These are phyloP conservation scores for Anabas testudineus DNA, from an alignment of 2,797 vertebrate genomes.

Conservation along the genomic window DNA sequence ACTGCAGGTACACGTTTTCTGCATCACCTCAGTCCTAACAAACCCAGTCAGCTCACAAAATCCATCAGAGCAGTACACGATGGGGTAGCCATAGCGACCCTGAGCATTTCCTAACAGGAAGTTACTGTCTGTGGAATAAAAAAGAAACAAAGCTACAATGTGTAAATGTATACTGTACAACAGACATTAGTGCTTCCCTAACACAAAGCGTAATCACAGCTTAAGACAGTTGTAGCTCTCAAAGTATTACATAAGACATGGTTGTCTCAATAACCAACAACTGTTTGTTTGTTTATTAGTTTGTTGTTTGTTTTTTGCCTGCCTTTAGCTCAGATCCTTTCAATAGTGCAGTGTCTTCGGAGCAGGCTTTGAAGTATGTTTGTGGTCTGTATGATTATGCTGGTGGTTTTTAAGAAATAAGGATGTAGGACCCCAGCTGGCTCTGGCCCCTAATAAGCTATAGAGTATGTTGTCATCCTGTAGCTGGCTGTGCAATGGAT, in stretches of 20 bases:
- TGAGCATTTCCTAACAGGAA: conserved; percentile 95
- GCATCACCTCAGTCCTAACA: conserved; percentile 93
- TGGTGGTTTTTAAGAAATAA: conserved; percentile 18
- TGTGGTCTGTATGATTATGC: conserved; percentile 11
- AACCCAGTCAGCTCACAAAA: conserved; percentile 96
- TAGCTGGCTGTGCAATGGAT: conserved; percentile 1
- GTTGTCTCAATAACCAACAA: too few relatives aligned
- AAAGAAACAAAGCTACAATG: neutral
- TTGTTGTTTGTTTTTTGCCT: too few relatives aligned
- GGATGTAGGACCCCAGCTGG: conserved; percentile 19
- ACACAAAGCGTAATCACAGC: neutral
- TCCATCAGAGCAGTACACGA: conserved; percentile 97
- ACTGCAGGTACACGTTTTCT: conserved; percentile 92
- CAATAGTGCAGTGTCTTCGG: conserved; percentile 33
- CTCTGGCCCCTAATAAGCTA: conserved; percentile 35
- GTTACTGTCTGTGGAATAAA: conserved; percentile 90
- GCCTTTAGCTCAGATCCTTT: conserved; percentile 13
- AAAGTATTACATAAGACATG: conserved; percentile 1
- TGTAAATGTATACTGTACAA: neutral
- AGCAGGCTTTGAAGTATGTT: conserved; percentile 53
- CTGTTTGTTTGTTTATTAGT: too few relatives aligned
- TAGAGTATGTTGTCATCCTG: conserved; percentile 14
- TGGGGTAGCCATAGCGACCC: conserved; percentile 90
- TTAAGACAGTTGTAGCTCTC: neutral
- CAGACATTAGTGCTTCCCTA: neutral